A percentile compares a stretch with the other conserved stretches of the same genome.
Evolutionary conservation across 2,888 invertebrate genomes (phyloP).

Genomic region (Heteromyza rotundicornis): DNA sequence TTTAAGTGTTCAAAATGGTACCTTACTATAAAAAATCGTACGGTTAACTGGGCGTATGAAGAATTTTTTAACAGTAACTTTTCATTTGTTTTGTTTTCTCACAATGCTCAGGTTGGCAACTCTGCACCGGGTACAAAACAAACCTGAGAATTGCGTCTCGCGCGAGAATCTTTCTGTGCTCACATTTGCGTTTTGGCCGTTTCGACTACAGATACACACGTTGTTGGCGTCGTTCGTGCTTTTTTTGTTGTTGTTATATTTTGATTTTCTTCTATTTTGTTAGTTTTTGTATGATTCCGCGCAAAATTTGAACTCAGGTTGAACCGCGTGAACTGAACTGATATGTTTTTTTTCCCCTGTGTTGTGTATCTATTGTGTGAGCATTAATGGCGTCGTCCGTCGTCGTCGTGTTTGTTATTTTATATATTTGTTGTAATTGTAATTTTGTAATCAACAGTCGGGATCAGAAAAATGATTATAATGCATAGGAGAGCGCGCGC

Average conservation of each 20-base stretch:
- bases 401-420: not conserved
- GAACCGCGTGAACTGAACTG: not conserved
- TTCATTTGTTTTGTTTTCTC: no score
- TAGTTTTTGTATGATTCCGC: no score
- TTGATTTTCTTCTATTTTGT: no score
- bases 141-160: no score
- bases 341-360: not conserved
- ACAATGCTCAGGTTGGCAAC: no score
- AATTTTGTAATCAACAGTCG: not conserved
- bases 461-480: not conserved
- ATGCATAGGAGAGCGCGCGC: not conserved
- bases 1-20: no score
- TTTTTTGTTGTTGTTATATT: not conserved
- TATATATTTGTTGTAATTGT: not conserved
- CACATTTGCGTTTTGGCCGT: not conserved
- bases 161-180: no score
- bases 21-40: no score
- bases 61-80: no score
- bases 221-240: not conserved
- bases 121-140: no score
- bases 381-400: not conserved
- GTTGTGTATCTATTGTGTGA: not conserved
- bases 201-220: not conserved
- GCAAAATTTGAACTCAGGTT: constrained; percentile 4
- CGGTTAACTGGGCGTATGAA: no score